Evolutionary conservation across 2,888 invertebrate species (phyloP).

Genomic region (Brachyopa scutellaris): DNA sequence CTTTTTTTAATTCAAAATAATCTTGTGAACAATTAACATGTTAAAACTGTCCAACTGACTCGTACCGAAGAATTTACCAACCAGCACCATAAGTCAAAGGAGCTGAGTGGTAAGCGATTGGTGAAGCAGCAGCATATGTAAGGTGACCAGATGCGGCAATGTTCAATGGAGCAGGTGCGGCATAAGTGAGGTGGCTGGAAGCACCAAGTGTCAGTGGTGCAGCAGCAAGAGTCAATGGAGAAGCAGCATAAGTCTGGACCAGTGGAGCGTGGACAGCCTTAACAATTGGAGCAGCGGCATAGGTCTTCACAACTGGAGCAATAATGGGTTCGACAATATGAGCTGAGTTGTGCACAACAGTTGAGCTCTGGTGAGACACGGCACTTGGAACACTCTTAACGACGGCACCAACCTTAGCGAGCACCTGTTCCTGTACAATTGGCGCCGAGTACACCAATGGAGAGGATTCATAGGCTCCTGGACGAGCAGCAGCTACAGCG

Average conservation of each 20-base stretch:
- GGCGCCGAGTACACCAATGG: conserved; percentile 76
- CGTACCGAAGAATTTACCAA: conserved; percentile 73
- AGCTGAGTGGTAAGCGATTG: conserved; percentile 75
- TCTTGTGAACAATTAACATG: background rate
- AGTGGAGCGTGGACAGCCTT: conserved; percentile 31
- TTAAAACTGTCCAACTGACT: conserved; percentile 68
- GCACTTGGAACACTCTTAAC: conserved; percentile 82
- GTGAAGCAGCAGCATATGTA: conserved; percentile 59
- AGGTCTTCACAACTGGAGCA: conserved; percentile 76
- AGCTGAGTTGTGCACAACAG: conserved; percentile 82
- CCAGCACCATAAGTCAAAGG: conserved; percentile 75
- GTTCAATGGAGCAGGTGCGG: conserved; percentile 51
- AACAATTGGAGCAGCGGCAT: conserved; percentile 71
- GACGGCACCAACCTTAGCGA: conserved; percentile 77
- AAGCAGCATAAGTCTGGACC: conserved; percentile 22
- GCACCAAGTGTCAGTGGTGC: conserved; percentile 46
- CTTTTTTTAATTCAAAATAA: too few relatives aligned
- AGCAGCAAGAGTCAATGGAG: conserved; percentile 59
- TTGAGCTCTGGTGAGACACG: conserved; percentile 82
- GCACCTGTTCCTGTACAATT: conserved; percentile 77
- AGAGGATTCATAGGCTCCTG: conserved; percentile 75
- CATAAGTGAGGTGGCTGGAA: conserved; percentile 41
- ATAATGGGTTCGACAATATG: conserved; percentile 78
- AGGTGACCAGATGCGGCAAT: conserved; percentile 75
- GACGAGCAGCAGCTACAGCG: conserved; percentile 78